Conservation (phyloP, 2,888 invertebrate species). For the Drosophila glabriapex region DNA sequence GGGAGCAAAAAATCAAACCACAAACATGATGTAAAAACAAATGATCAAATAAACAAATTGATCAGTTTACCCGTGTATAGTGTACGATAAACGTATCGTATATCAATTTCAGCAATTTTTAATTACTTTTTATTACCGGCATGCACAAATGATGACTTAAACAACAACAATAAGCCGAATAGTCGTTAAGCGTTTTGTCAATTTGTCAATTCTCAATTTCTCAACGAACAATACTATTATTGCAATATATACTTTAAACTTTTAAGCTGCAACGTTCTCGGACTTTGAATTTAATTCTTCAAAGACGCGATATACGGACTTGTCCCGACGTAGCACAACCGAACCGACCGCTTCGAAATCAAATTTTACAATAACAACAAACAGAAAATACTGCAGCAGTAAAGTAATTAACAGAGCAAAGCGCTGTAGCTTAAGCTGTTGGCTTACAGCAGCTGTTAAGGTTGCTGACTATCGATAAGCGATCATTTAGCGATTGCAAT, state of each 20-base stretch:
- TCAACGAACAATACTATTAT: conserved; percentile 1
- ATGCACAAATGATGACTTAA: conserved; percentile 5
- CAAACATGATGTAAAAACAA: conserved; percentile 17
- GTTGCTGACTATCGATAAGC: conserved; percentile 27
- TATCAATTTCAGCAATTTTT: conserved; percentile 3
- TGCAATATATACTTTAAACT: conserved; percentile 27
- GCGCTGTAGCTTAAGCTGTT: neutral
- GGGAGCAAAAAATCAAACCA: conserved; percentile 23
- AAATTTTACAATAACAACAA: conserved; percentile 50
- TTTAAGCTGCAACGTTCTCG: conserved; percentile 16
- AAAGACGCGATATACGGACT: conserved; percentile 26
- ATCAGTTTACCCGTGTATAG: conserved; percentile 11
- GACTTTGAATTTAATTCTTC: conserved; percentile 38
- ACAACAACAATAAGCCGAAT: neutral
- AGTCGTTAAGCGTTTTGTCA: conserved; percentile 1
- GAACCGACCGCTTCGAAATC: conserved; percentile 41
- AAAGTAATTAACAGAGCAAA: conserved; percentile 26
- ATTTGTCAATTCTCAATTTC: conserved; percentile 1
- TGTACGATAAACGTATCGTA: conserved; percentile 14
- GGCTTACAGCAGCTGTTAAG: conserved; percentile 1
- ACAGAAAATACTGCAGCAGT: conserved; percentile 14
- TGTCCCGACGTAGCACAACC: conserved; percentile 26
- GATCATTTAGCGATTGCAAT: neutral
- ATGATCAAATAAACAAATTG: conserved; percentile 16
- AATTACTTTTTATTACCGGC: conserved; percentile 38